A percentile compares a stretch with the other conserved stretches of the same genome.
Conservation (phyloP, 2,888 invertebrate species). For the Schizotus pectinicornis region DNA sequence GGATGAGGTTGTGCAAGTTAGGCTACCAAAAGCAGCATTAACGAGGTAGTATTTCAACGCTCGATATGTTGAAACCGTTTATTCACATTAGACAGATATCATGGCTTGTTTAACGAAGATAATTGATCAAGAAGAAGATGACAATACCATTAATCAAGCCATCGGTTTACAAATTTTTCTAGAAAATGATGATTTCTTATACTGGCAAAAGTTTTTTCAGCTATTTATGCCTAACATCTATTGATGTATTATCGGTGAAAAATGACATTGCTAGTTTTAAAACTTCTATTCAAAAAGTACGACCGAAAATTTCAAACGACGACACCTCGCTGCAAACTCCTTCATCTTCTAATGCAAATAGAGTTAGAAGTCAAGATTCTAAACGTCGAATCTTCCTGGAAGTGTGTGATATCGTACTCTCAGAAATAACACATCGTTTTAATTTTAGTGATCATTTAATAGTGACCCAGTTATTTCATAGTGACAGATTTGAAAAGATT, state of each 20-base stretch:
- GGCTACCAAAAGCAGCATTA: constrained; percentile 11
- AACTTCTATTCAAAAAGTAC: neutral
- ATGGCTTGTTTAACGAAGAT: constrained; percentile 39
- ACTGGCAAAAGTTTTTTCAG: constrained; percentile 43
- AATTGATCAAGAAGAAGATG: constrained; percentile 18
- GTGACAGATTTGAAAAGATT: constrained; percentile 32
- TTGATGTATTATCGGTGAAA: constrained; percentile 15
- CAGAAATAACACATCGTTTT: constrained; percentile 38
- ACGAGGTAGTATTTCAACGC: constrained; percentile 35
- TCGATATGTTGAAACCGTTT: constrained; percentile 29
- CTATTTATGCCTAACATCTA: constrained; percentile 39
- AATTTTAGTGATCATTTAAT: constrained; percentile 39
- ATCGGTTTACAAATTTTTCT: constrained; percentile 17
- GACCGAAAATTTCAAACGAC: neutral
- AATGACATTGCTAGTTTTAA: constrained; percentile 15
- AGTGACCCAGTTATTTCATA: constrained; percentile 37
- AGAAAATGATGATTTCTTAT: constrained; percentile 33
- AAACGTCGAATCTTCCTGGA: constrained; percentile 30
- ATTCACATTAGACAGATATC: constrained; percentile 32
- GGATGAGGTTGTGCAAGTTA: constrained; percentile 12
- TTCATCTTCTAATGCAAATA: constrained; percentile 1
- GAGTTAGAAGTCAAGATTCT: constrained; percentile 12
- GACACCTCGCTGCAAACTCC: neutral
- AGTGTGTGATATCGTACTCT: constrained; percentile 41
- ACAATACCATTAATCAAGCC: constrained; percentile 31